Evolutionary conservation across 2,888 invertebrate species (phyloP).

Genomic region (Drosophila villosipedis): DNA sequence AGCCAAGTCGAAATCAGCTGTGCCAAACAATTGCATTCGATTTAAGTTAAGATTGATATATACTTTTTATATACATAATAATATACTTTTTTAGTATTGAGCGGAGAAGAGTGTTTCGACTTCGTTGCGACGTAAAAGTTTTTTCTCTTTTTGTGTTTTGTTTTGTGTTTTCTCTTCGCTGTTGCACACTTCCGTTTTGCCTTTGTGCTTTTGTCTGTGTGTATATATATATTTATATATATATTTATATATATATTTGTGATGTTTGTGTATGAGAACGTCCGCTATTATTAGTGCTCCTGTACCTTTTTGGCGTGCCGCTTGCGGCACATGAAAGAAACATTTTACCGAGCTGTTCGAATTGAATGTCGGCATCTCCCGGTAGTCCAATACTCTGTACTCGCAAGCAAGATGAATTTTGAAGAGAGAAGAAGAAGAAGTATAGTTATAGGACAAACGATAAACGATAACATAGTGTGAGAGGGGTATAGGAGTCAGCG

Average conservation of each 20-base stretch:
- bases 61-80: background rate
- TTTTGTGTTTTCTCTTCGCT: slow-evolving; percentile 15
- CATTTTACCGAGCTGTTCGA: slow-evolving; percentile 41
- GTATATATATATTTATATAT: slow-evolving; percentile 8
- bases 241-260: slow-evolving; percentile 8
- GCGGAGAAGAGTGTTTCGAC: slow-evolving; percentile 4
- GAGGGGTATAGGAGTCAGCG: background rate
- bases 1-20: background rate
- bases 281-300: slow-evolving; percentile 30
- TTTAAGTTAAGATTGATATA: background rate
- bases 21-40: background rate
- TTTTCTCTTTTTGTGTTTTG: slow-evolving; percentile 1
- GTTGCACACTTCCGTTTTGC: slow-evolving; percentile 33
- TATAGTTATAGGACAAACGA: background rate
- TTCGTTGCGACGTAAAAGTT: background rate
- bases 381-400: background rate
- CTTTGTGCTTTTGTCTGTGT: slow-evolving; percentile 14
- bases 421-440: background rate
- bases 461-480: background rate
- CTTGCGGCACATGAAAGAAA: slow-evolving; percentile 39
- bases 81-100: background rate
- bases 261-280: slow-evolving; percentile 22
- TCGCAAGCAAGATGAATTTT: background rate
- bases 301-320: slow-evolving; percentile 22
- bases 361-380: slow-evolving; percentile 19